Evolutionary conservation across 2,113 vertebrate genomes (phyloP), one percentile per base, ranked within the genome.

Genomic region (Onychorhynchus coronatus): DNA sequence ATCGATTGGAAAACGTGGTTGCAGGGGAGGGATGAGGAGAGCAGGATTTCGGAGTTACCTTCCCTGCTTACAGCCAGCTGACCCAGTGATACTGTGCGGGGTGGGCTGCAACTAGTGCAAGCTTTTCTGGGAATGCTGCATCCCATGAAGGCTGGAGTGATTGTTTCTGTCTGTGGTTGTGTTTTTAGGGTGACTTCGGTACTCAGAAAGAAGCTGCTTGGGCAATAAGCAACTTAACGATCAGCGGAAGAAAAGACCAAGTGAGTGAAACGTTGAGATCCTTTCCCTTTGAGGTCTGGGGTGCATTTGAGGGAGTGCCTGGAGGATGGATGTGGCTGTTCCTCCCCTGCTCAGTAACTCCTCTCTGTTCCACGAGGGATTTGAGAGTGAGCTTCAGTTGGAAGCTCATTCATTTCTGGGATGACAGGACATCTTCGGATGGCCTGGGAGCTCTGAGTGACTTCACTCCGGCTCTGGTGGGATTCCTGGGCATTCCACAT

Each of bases 221-320:
- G 99, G 99, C 99, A 97, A 99, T 99, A 98, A 99, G 99, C 98
- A 99, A 99, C 97, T 98, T 99, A 98, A 99, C 99, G 70, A 99
- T 99, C 98, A 99, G 99, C 33, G 99, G 99, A 71, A 98, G 99
- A 59, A 99, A 99, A 98, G 99, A 99, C 96, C 99, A 99, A 98
- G 99, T 99, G 97, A 97, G 96, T 96, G 21, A 80, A 67, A 56
- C 41, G 28, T 22, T 5, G 24, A 37, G 2, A 15, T 35, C 4
- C 12, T 1, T 27, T 76, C 9, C 9, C 72, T 59, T n/a, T n/a
- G n/a, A n/a, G n/a, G 16, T 1, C 33, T 14, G 0, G 8, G 63
- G 33, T 59, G 37, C n/a, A 17, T 63, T 76, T 65, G 65, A 77
- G 67, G 17, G 5, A 5, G 14, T 55, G 55, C 42, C 72, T 65